A percentile compares a stretch with the other conserved stretches of the same genome.
Evolutionary conservation across 2,797 vertebrate genomes (phyloP).

Genomic region (Falco concolor): DNA sequence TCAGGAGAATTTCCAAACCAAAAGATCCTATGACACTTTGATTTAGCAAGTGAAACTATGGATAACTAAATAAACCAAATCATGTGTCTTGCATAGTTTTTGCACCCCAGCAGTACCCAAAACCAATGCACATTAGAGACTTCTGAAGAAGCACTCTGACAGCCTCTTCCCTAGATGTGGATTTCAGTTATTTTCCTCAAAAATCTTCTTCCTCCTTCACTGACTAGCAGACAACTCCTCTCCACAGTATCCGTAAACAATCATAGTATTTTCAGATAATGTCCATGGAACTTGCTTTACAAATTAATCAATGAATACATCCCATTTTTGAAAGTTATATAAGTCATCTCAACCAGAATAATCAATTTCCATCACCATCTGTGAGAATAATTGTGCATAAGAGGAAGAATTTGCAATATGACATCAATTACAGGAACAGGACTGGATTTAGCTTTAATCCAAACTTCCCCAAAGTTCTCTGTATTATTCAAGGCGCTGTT

Average conservation of each 20-base stretch:
- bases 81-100: background rate
- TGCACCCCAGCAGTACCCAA: background rate
- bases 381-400: background rate
- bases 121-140: background rate
- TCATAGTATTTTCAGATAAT: background rate
- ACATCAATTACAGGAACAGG: background rate
- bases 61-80: background rate
- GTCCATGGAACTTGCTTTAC: background rate
- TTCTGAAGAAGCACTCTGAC: background rate
- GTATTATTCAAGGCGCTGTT: background rate
- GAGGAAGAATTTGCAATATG: background rate
- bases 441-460: background rate
- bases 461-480: background rate
- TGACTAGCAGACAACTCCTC: background rate
- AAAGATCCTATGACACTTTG: background rate
- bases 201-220: background rate
- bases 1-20: background rate
- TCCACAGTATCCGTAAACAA: background rate
- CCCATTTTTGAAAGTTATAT: background rate
- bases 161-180: background rate
- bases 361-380: background rate
- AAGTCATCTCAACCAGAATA: background rate
- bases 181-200: background rate
- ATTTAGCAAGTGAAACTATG: background rate
- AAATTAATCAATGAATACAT: background rate